Base-by-base conservation (phyloP, 2,888 invertebrate genomes). In the Rhogogaster chlorosoma region DNA sequence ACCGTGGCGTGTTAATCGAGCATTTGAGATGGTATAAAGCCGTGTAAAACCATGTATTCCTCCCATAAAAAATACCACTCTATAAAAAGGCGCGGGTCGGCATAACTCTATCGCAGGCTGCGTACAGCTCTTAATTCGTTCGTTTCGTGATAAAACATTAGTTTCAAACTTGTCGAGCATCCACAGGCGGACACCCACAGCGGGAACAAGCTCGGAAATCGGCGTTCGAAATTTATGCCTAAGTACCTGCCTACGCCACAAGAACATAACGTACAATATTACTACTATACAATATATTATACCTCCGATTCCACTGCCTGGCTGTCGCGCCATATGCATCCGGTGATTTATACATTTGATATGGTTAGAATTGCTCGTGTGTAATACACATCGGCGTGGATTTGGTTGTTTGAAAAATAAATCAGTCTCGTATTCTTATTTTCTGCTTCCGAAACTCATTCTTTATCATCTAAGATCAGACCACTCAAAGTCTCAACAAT, bases 91-190 rank as follows among this genome's bases (percentile, higher is more conserved):
- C 84, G 64, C 83, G 38, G 42, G 36, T 77, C 42, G 75, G 64
- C 26, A 71, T 83, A 86, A 87, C 85, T 84, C 42, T 78, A 57
- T 85, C 83, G 45, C 6, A 12, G 38, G 10, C 61, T 29, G 38
- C n/a, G n/a, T 18, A 45, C 87, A 87, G 86, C 88, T 88, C 88
- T 90, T 91, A 91, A 91, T 92, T 90, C 89, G 91, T 87, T 90
- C 91, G 90, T 92, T 92, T 90, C 89, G 91, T 87, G 91, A 91
- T 90, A 90, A 90, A 91, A 92, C 89, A 91, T 91, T 89, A 88
- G 89, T 91, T 89, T 84, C 86, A 84, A 80, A 87, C 87, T 89
- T 90, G 88, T 88, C 88, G 88, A 87, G 86, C 83, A 83, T 29
- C 83, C 83, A 32, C 15, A 29, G 9, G 75, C 83, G 88, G 86